Evolutionary conservation across 2,113 vertebrate genomes (phyloP).

Genomic region (Orcinus orca): DNA sequence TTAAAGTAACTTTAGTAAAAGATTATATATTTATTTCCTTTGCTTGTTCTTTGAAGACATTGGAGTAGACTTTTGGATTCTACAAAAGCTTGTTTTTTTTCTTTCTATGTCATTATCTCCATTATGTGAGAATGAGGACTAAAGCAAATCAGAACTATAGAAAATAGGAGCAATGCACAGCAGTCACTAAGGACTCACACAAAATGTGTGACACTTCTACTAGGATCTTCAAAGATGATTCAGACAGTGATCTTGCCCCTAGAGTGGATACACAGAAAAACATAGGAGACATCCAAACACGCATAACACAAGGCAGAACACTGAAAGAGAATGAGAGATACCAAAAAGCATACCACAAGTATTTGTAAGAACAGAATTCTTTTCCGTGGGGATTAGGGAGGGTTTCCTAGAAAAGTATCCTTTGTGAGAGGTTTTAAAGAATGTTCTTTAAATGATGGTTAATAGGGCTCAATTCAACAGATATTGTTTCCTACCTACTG

Average conservation of each 20-base stretch:
- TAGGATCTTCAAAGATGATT: neutral
- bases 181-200: neutral
- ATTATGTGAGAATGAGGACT: neutral
- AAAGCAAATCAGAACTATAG: neutral
- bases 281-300: neutral
- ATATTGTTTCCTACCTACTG: neutral
- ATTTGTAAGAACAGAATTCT: neutral
- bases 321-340: neutral
- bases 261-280: neutral
- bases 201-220: neutral
- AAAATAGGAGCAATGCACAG: neutral
- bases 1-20: constrained; percentile 2
- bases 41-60: neutral
- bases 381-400: neutral
- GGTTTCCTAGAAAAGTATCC: neutral
- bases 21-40: constrained; percentile 33
- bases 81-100: neutral
- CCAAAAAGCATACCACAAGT: neutral
- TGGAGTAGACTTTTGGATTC: neutral
- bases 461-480: neutral
- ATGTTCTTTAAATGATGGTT: neutral
- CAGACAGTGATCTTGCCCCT: neutral
- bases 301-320: neutral
- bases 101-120: neutral
- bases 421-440: neutral